phyloP scores from a whole-genome alignment of 1,140 invertebrate genomes.

The Lasaia peninsularis region DNA sequence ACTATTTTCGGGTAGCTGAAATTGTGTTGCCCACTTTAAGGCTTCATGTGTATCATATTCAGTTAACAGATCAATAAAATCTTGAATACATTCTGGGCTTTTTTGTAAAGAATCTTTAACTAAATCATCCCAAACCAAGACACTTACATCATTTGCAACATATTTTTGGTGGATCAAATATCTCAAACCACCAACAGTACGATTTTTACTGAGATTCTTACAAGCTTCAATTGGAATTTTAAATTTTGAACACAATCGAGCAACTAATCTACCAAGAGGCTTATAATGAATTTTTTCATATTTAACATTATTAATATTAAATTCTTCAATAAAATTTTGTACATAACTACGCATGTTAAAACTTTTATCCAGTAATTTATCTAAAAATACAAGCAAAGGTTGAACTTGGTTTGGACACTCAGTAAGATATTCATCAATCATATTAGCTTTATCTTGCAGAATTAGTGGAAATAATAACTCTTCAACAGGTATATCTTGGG shows the following conservation, averaged over 20 bases:
- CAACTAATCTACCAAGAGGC: constrained; percentile 80
- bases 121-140: constrained; percentile 79
- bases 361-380: constrained; percentile 78
- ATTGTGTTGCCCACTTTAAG: constrained; percentile 80
- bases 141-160: constrained; percentile 79
- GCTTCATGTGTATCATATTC: constrained; percentile 79
- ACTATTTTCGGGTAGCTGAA: constrained; percentile 76
- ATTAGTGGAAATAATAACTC: constrained; percentile 84
- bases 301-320: constrained; percentile 80
- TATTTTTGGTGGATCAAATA: constrained; percentile 83
- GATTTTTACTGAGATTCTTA: constrained; percentile 81
- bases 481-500: constrained; percentile 80
- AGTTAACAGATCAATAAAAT: constrained; percentile 78
- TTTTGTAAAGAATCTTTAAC: constrained; percentile 80
- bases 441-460: constrained; percentile 83
- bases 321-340: constrained; percentile 62
- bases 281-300: constrained; percentile 78
- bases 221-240: constrained; percentile 79
- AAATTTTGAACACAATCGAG: constrained; percentile 79
- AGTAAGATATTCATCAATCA: constrained; percentile 83
- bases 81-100: constrained; percentile 76
- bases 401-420: constrained; percentile 79
- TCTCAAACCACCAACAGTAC: constrained; percentile 81
- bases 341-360: constrained; percentile 48
- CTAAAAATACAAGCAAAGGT: constrained; percentile 80